phyloP scores from a whole-genome alignment of 2,113 vertebrate genomes.

The Mobula hypostoma region DNA sequence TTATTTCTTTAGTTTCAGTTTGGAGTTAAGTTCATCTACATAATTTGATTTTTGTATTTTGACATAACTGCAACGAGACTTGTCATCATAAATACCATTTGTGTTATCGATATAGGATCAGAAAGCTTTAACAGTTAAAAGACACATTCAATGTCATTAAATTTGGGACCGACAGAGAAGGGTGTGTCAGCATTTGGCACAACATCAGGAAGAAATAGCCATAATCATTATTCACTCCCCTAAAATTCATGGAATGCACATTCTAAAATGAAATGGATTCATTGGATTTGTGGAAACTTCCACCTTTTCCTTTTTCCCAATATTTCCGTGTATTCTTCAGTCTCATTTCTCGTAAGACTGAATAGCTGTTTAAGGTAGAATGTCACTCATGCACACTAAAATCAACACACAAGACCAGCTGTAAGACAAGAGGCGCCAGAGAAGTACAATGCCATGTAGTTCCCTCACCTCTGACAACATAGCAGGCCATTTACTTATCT shows the following conservation, averaged over 20 bases:
- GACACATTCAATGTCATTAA: neutral
- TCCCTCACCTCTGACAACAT: neutral
- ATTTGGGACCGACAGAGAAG: neutral
- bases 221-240: neutral
- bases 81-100: neutral
- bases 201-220: neutral
- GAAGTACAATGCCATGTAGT: neutral
- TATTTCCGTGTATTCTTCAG: neutral
- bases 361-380: neutral
- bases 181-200: neutral
- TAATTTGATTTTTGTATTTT: no score
- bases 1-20: no score
- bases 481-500: neutral
- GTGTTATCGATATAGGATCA: neutral
- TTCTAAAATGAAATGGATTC: neutral
- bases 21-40: no score
- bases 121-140: neutral
- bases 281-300: neutral
- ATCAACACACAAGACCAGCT: neutral
- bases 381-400: neutral
- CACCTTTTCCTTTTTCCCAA: neutral
- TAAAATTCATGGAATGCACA: neutral
- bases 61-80: neutral
- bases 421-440: neutral
- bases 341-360: neutral